phyloP scores from a whole-genome alignment of 2,888 invertebrate species.

The Callyntrura guangdongensis region DNA sequence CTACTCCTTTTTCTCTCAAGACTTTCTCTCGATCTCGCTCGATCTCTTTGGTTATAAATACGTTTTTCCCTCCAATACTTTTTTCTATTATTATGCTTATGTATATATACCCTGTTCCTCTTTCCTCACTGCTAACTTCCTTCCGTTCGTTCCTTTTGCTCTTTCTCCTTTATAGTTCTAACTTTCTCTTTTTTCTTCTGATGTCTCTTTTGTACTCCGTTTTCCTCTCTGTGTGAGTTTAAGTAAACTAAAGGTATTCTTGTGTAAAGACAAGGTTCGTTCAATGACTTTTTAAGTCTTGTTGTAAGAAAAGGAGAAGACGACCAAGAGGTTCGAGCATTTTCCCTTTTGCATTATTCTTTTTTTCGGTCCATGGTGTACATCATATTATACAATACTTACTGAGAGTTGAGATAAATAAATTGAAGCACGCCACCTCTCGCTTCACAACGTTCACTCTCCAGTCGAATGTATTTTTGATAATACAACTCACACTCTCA shows the following conservation, averaged over 20 bases:
- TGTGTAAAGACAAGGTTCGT: constrained; percentile 22
- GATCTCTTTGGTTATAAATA: constrained; percentile 40
- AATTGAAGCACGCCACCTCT: neutral
- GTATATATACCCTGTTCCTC: constrained; percentile 34
- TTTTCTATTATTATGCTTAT: constrained; percentile 14
- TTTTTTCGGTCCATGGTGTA: neutral
- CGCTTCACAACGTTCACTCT: neutral
- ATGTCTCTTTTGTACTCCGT: constrained; percentile 60
- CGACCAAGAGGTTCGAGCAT: constrained; percentile 2
- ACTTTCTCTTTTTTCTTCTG: constrained; percentile 37
- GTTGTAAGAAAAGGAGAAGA: neutral
- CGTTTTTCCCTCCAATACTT: neutral
- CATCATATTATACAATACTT: constrained; percentile 9
- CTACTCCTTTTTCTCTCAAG: constrained; percentile 31
- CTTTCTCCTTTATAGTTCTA: neutral
- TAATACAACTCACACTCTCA: neutral
- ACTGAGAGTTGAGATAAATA: constrained; percentile 13
- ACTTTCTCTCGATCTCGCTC: constrained; percentile 51
- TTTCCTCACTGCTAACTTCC: constrained; percentile 53
- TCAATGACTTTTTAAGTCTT: constrained; percentile 45
- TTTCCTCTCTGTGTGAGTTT: constrained; percentile 42
- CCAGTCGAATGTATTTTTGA: neutral
- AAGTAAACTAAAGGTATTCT: constrained; percentile 53
- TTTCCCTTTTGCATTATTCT: constrained; percentile 21
- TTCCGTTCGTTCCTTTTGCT: constrained; percentile 49